Percentiles rank a stretch among this genome's conserved stretches.
Evolutionary conservation across 2,797 vertebrate species (phyloP).

Genomic region (Pteropus rufus): DNA sequence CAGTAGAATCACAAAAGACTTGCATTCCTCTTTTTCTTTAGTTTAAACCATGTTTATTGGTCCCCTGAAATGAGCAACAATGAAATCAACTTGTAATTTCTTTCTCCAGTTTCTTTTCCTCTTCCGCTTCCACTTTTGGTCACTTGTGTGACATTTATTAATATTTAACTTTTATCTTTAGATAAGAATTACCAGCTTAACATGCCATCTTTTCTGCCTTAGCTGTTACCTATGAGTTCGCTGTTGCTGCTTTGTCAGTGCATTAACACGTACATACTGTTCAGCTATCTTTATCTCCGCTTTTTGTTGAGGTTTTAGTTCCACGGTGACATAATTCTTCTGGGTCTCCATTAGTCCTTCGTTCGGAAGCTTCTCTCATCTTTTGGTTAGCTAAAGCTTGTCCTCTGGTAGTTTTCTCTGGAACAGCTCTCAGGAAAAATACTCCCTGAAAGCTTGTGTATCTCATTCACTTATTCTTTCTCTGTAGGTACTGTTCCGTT

Average conservation of each 20-base stretch:
- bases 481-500: background rate
- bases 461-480: background rate
- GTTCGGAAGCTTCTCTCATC: background rate
- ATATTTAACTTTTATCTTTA: constrained; percentile 8
- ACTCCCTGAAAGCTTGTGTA: background rate
- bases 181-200: background rate
- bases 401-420: background rate
- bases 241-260: background rate
- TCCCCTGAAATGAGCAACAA: background rate
- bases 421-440: background rate
- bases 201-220: background rate
- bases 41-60: background rate
- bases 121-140: background rate
- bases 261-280: too few relatives aligned
- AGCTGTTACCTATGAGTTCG: background rate
- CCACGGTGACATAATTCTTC: background rate
- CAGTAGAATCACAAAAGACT: background rate
- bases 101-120: background rate
- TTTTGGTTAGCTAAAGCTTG: background rate
- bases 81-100: background rate
- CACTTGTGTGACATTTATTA: background rate
- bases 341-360: background rate
- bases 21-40: background rate
- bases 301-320: background rate
- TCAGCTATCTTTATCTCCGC: background rate